phyloP scores from a whole-genome alignment of 2,797 vertebrate genomes.

The Brachymystax lenok region DNA sequence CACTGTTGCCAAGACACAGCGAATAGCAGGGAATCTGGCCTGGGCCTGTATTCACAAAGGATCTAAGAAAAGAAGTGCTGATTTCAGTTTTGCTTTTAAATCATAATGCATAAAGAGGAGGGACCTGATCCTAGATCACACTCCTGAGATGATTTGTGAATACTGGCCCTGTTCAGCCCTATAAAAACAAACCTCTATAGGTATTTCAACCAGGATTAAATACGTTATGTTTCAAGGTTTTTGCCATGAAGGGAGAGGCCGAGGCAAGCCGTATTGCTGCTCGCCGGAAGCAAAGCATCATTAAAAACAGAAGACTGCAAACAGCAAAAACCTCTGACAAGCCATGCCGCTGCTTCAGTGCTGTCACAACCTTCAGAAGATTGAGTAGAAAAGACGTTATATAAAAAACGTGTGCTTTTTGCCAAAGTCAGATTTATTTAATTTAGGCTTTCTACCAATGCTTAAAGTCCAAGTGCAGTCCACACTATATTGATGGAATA shows the following conservation, averaged over 20 bases:
- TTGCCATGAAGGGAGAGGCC: slow-evolving; percentile 19
- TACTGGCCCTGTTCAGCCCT: no score
- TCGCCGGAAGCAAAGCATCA: no score
- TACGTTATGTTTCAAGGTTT: no score
- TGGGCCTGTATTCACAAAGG: neutral
- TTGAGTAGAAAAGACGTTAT: slow-evolving; percentile 18
- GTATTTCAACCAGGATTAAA: no score
- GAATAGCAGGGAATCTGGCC: neutral
- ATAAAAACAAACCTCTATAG: no score
- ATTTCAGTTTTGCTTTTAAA: no score
- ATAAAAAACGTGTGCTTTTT: slow-evolving; percentile 22
- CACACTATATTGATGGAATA: no score
- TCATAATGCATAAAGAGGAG: no score
- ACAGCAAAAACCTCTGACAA: slow-evolving; percentile 32
- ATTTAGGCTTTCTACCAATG: slow-evolving; percentile 4
- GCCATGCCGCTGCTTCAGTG: neutral
- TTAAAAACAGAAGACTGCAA: slow-evolving; percentile 25
- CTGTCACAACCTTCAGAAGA: slow-evolving; percentile 33
- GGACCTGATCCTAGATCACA: no score
- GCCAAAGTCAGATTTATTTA: slow-evolving; percentile 31
- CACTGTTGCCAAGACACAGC: slow-evolving; percentile 1
- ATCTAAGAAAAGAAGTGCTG: no score
- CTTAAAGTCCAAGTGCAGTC: no score
- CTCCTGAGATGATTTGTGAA: no score
- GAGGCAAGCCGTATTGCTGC: neutral